Conservation (phyloP, 2,797 vertebrate genomes). For the Otus scops region DNA sequence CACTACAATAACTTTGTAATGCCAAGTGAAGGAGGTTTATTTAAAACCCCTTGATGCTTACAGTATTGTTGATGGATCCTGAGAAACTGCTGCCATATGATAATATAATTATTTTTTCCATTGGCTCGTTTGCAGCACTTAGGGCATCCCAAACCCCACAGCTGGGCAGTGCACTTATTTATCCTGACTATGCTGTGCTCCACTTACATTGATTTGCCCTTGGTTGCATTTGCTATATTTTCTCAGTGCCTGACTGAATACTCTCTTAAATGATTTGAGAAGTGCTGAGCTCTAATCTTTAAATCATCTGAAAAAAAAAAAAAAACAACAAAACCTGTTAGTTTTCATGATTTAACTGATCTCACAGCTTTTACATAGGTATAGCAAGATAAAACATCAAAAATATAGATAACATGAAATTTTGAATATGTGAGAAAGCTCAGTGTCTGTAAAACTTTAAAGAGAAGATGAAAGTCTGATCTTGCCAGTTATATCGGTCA, state of each 20-base stretch:
- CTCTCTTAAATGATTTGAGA: background rate
- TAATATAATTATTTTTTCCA: background rate
- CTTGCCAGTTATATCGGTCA: background rate
- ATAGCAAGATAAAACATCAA: background rate
- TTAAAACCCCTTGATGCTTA: background rate
- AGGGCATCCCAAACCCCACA: background rate
- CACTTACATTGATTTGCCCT: background rate
- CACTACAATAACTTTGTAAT: background rate
- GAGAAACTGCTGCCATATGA: background rate
- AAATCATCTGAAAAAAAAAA: background rate
- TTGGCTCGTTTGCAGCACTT: background rate
- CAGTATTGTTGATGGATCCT: background rate
- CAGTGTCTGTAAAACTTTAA: background rate
- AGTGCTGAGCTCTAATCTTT: background rate
- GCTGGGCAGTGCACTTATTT: background rate
- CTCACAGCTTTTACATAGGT: background rate
- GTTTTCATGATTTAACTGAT: background rate
- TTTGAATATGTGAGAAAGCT: background rate
- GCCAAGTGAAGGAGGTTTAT: rapidly evolving
- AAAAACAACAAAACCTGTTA: background rate
- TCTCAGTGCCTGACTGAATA: background rate
- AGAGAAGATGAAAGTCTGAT: background rate
- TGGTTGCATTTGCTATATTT: background rate
- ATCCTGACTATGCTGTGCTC: background rate
- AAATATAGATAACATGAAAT: background rate